Evolutionary conservation across 2,888 invertebrate genomes (phyloP).

Genomic region (Parnassius glacialis): DNA sequence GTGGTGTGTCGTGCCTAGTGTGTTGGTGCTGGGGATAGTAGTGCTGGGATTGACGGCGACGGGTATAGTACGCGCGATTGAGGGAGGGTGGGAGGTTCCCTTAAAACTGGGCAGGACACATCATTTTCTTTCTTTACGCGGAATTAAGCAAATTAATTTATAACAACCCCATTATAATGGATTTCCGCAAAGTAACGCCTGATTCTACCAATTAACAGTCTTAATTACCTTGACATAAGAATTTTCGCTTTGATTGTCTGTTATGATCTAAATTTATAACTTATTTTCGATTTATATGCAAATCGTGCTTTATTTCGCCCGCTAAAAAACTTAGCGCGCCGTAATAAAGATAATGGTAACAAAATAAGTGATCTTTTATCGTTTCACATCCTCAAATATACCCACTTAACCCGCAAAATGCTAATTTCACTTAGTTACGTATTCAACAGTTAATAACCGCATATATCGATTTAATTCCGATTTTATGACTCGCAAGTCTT

Average conservation of each 20-base stretch:
- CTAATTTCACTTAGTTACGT: conserved; percentile 39
- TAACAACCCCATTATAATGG: too few species aligned
- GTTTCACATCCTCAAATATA: conserved; percentile 26
- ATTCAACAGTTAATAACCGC: conserved; percentile 33
- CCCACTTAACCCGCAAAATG: conserved; percentile 36
- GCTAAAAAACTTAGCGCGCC: conserved; percentile 14
- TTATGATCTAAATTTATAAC: not conserved
- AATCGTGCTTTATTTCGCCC: conserved; percentile 9
- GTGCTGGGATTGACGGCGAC: too few species aligned
- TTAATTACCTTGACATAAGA: not conserved
- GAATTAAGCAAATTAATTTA: too few species aligned
- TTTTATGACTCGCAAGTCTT: conserved; percentile 46
- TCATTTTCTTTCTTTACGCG: too few species aligned
- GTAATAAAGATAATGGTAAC: conserved; percentile 16
- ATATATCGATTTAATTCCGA: conserved; percentile 41
- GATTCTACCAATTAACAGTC: too few species aligned
- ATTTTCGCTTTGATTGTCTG: too few species aligned
- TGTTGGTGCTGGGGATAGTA: too few species aligned
- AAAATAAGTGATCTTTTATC: conserved; percentile 17
- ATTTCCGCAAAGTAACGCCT: too few species aligned
- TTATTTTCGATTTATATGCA: conserved; percentile 18
- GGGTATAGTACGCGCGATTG: too few species aligned
- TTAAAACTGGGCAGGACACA: too few species aligned
- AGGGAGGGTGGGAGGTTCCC: too few species aligned
- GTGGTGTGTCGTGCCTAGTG: too few species aligned